Base-by-base conservation (phyloP, 2,888 invertebrate species). In the Drosophila bunnanda region DNA sequence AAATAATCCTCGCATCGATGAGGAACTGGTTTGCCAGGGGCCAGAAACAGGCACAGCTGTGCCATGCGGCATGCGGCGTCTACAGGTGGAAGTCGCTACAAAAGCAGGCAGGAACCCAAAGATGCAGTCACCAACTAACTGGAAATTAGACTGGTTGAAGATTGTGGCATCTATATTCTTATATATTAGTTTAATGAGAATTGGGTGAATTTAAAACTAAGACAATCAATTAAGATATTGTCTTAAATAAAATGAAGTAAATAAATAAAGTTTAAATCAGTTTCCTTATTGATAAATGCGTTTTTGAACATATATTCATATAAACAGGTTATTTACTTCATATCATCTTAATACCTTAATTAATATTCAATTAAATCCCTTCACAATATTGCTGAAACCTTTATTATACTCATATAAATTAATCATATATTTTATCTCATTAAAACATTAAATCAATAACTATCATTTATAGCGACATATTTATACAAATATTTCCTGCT, bases 11-110 rank as follows among this genome's bases (percentile, higher is more conserved):
- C 22, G 48, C 10, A 50, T 41, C 41, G 71, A 70, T 57, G 22
- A 48, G 36, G 30, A 68, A 67, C 67, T 48, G 67, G 67, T 67
- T 67, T 71, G 39, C 70, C 34, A 54, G 22, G 52, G 57, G 25
- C 30, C 32, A 52, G 7, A 5, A 8, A 28, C 30, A 41, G 39
- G 48, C 25, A 70, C 87, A 86, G 80, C 78, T 86, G 87, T 74
- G 87, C 61, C 30, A 32, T 20, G 48, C 56, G 59, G 46, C 62
- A 43, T 17, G 57, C 53, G 39, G 50, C 34, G 56, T 12, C 48
- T 39, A 64, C 80, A 82, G 80, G 67, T 77, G 64, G 41, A 53
- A 60, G 54, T 34, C 39, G 54, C 30, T 28, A 20, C 38, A 57
- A 43, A 20, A 9, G 34, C 53, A 58, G 62, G 61, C 56, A 25